Evolutionary conservation across 1,140 invertebrate genomes (phyloP), one percentile per base, ranked within the genome.

Genomic region (Neodiprion fabricii): DNA sequence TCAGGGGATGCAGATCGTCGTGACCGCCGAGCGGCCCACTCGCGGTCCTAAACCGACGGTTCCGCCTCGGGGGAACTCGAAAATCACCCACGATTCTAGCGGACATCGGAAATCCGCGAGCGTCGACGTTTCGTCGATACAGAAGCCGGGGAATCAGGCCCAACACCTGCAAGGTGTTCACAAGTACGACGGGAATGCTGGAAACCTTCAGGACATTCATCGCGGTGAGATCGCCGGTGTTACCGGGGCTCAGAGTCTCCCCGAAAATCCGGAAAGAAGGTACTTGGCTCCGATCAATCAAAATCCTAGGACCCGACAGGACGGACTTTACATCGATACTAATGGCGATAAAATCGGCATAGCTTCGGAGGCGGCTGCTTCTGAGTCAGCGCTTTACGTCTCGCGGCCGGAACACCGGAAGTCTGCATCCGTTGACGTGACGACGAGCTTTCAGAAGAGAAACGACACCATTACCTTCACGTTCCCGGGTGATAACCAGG

Each of bases 21-120:
- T 80, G 5, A 77, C 74, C 11, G 74, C 79, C 0, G 86, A 88
- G 12, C 74, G 83, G 72, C 72, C 75, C 11, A 82, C 72, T 10
- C 81, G 87, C 11, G 87, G 87, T 49, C 87, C 87, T 0, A 88
- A 88, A 73, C 87, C 87, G 0, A 83, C 86, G 85, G 87, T 88
- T 7, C 87, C 87, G 1, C 87, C 87, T 1, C 79, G 87, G 10
- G 84, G 81, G 0, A 88, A 87, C 77, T 88, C 87, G n/a, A 88
- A 87, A 76, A 88, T 88, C 8, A 88, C 87, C 7, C 84, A 87
- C 53, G 86, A 88, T 49, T 61, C 53, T 5, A 69, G 80, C 3
- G 82, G 79, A 1, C 81, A 84, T 70, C 82, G 84, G 50, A 88
- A 87, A 70, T 79, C 83, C 1, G 80, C 79, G 0, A 85, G 79